Conservation (phyloP, 2,797 vertebrate species). For the Gymnothorax reevesii region DNA sequence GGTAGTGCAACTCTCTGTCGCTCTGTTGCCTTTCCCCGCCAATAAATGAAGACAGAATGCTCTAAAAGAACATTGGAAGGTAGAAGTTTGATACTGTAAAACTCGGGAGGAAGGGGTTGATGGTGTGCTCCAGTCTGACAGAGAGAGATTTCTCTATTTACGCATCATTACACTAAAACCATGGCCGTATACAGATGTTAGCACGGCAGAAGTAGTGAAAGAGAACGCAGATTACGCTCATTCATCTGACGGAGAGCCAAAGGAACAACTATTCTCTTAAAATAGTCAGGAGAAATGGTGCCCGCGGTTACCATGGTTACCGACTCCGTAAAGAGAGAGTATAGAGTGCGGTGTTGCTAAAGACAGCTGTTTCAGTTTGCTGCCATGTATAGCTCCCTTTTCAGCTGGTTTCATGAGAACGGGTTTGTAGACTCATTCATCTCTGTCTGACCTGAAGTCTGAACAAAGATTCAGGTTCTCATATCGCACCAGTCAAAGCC, state of each 20-base stretch:
- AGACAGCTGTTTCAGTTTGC: background rate
- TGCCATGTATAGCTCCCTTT: background rate
- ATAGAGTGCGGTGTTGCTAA: background rate
- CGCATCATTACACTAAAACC: background rate
- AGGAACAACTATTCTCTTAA: background rate
- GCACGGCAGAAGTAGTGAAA: background rate
- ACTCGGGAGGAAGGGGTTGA: background rate
- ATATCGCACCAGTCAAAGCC: background rate
- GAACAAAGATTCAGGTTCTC: background rate
- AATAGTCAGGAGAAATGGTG: slow-evolving; percentile 2
- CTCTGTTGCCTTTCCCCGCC: background rate
- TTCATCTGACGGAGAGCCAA: background rate
- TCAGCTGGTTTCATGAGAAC: background rate
- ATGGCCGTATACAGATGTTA: background rate
- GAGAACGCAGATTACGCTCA: background rate
- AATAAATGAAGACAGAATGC: background rate
- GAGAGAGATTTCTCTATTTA: background rate
- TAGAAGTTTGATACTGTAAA: background rate
- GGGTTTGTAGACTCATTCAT: background rate
- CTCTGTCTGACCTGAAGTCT: background rate
- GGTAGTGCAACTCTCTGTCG: no score
- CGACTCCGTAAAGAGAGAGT: background rate
- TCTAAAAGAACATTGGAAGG: background rate
- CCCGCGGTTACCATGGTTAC: slow-evolving; percentile 18
- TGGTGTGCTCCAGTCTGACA: background rate